phyloP scores from a whole-genome alignment of 2,113 vertebrate genomes.

The Campylomormyrus tamandua region DNA sequence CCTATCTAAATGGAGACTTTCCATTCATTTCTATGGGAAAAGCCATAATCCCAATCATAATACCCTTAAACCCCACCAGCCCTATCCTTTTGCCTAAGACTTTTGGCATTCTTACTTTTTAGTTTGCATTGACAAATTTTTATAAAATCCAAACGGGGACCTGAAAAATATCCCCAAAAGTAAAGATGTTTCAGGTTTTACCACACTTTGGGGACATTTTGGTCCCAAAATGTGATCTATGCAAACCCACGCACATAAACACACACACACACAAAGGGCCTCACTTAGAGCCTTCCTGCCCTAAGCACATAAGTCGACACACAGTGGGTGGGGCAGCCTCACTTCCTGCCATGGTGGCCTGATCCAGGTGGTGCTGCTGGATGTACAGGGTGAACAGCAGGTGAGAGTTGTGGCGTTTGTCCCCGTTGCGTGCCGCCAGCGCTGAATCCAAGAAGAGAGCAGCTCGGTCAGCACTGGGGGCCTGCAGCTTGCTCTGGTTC shows the following conservation, averaged over 20 bases:
- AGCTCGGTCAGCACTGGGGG: slow-evolving; percentile 83
- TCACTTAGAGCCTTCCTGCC: background rate
- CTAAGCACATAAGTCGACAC: background rate
- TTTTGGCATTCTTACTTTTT: no score
- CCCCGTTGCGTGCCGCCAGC: slow-evolving; percentile 71
- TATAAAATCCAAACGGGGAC: no score
- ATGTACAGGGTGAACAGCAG: slow-evolving; percentile 93
- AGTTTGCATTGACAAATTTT: no score
- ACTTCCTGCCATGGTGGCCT: slow-evolving; percentile 80
- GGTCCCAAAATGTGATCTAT: no score
- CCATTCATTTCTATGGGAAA: no score
- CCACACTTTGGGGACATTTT: no score
- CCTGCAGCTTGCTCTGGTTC: slow-evolving; percentile 90
- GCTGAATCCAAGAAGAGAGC: slow-evolving; percentile 89
- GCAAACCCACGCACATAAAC: background rate
- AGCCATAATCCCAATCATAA: no score
- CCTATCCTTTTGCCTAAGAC: no score
- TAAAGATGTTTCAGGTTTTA: no score
- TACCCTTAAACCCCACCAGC: no score
- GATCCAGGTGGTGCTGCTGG: slow-evolving; percentile 93
- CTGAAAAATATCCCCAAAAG: no score
- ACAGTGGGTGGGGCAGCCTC: background rate
- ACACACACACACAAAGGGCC: background rate
- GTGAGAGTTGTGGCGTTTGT: slow-evolving; percentile 76
- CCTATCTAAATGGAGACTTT: no score